Base-by-base conservation (phyloP, 2,888 invertebrate genomes). In the Silvanus unidentatus region DNA sequence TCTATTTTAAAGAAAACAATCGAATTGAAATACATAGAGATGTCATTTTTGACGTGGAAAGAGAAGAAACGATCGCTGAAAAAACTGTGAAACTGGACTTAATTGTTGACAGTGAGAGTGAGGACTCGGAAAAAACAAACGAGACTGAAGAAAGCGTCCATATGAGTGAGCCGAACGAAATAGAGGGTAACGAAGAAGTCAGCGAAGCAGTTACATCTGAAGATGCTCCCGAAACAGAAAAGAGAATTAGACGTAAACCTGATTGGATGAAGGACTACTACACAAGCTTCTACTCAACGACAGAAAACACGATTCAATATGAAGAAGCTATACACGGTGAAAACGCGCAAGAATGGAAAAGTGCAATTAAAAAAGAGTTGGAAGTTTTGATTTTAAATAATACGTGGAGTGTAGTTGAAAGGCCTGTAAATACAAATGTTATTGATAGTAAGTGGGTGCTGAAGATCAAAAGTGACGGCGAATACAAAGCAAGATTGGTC, bases 381-480 rank as follows among this genome's bases (percentile, higher is more conserved):
- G 29, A 39, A 28, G 16, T 15, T 11, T 9, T 47, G 9, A 16
- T 1, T 9, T 2, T 44, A 42, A 50, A 37, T 32, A 22, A 47
- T 15, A 50, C 45, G n/a, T 48, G 47, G 45, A 14, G 16, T 44
- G 42, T 44, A 47, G 49, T 51, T 28, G 27, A 39, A 34, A 42
- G 40, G 40, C 45, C 45, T 8, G 16, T 27, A n/a, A 40, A 49
- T 41, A 44, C 42, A 47, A 44, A 52, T 8, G 44, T 49, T 2
- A 42, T 51, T 6, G 44, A 50, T 12, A 50, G 39, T 14, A 51
- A 48, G 16, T 51, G 52, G 46, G 47, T 51, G 9, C 51, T 53
- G 42, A 47, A 44, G 39, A 35, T 40, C 4, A 42, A 45, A 50
- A 28, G 38, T 29, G 40, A 44, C n/a, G 38, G 15, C 11, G 16